These are phyloP conservation scores for Laothoe populi DNA, from an alignment of 2,888 invertebrate species.

Conservation along the genomic window DNA sequence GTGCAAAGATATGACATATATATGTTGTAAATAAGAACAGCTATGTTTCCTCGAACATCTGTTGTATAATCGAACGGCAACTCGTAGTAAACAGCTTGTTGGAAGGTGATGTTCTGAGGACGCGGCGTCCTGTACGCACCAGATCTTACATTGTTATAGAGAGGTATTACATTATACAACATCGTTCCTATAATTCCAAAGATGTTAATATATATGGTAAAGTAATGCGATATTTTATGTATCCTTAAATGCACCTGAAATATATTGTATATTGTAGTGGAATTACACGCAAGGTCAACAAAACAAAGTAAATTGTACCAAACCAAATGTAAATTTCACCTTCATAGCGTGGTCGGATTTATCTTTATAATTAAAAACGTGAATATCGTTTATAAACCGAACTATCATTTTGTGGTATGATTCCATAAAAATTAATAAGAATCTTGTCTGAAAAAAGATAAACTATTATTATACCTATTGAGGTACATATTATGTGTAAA, in stretches of 20 bases:
- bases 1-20: conserved; percentile 31
- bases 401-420: conserved; percentile 33
- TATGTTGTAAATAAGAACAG: conserved; percentile 32
- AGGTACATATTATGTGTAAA: neutral
- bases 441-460: conserved; percentile 34
- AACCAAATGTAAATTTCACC: no score
- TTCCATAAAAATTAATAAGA: conserved; percentile 28
- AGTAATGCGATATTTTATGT: conserved; percentile 31
- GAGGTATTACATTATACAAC: conserved; percentile 30
- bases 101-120: conserved; percentile 31
- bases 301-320: no score
- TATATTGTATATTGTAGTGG: neutral
- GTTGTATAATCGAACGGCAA: conserved; percentile 37
- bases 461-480: no score
- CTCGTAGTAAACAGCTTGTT: conserved; percentile 34
- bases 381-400: conserved; percentile 34
- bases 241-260: conserved; percentile 33
- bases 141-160: conserved; percentile 30
- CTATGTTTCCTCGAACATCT: conserved; percentile 30
- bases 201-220: conserved; percentile 17
- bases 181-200: conserved; percentile 17
- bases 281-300: no score
- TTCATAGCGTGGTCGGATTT: conserved; percentile 38
- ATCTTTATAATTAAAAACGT: conserved; percentile 39
- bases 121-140: conserved; percentile 24